Evolutionary conservation across 2,888 invertebrate genomes (phyloP), one percentile per base, ranked within the genome.

Genomic region (Linnaemya vulpina): DNA sequence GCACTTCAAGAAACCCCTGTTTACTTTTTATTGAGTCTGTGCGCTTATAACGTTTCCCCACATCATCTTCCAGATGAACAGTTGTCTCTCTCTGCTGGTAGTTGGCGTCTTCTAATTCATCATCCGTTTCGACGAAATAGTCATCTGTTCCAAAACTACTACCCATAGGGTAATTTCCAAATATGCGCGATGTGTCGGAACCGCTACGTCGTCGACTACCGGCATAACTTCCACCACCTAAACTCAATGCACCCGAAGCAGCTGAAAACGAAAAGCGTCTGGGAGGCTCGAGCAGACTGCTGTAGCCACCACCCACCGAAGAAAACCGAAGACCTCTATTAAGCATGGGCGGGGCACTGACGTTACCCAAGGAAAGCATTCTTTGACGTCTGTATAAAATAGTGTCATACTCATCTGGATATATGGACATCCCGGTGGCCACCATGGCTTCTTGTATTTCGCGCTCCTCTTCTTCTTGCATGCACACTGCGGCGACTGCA

Each of bases 401-500:
- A 89, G 92, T 88, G 90, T 92, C 89, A 89, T 93, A 91, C 92
- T 93, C 90, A 91, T 93, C 93, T 83, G 92, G 92, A 87, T 91
- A 92, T 83, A 93, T 91, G 84, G 94, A 93, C 90, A 93, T 93
- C 65, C 93, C 93, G n/a, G 93, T 94, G 87, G 95, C 96, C 88
- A 96, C 96, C 87, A 96, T 92, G 38, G 96, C 96, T 75, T 96
- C 95, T 67, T 95, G 95, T 55, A 96, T 93, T 87, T 96, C 95
- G 10, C 95, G 94, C 89, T 96, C 96, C 90, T 96, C 96, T 89
- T 95, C 95, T 68, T 94, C 94, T 87, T 95, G 94, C 92, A 96
- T 96, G 76, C 96, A 96, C 1, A 96, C 96, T 86, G 96, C 96
- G 0, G 96, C 96, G 68, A 96, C 94, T 67, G 96, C 96, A 30